phyloP scores from a whole-genome alignment of 2,888 invertebrate species.

The Zygothrica quintamaculata region DNA sequence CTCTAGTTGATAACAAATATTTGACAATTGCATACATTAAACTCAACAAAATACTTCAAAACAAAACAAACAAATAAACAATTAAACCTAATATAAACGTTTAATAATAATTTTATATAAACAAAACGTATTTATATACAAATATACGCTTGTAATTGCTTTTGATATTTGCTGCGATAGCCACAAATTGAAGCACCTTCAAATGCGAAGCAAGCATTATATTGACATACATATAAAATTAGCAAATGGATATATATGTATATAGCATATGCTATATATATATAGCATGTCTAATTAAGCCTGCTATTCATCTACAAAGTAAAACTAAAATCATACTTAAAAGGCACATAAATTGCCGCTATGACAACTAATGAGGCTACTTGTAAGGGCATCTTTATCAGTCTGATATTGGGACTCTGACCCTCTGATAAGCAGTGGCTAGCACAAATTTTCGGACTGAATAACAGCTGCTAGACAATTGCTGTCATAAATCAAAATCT shows the following conservation, averaged over 20 bases:
- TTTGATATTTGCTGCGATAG: slow-evolving; percentile 22
- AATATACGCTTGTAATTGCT: slow-evolving; percentile 1
- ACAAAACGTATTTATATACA: slow-evolving; percentile 7
- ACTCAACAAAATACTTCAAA: slow-evolving; percentile 41
- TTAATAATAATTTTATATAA: slow-evolving; percentile 56
- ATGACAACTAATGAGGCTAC: slow-evolving; percentile 37
- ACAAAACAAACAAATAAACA: slow-evolving; percentile 31
- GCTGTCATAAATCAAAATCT: too few relatives aligned
- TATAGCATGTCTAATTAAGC: too few relatives aligned
- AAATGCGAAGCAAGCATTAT: slow-evolving; percentile 55
- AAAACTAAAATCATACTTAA: slow-evolving; percentile 24
- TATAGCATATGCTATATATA: too few relatives aligned
- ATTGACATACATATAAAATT: slow-evolving; percentile 64
- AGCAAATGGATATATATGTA: slow-evolving; percentile 48
- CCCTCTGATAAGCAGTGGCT: slow-evolving; percentile 12
- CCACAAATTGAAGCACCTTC: slow-evolving; percentile 63
- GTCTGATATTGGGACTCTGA: slow-evolving; percentile 35
- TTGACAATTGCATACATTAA: slow-evolving; percentile 31
- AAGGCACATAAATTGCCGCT: slow-evolving; percentile 18
- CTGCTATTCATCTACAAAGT: slow-evolving; percentile 15
- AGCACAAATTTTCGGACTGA: neutral
- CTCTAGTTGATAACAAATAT: slow-evolving; percentile 33
- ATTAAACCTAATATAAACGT: slow-evolving; percentile 42
- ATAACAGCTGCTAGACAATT: neutral
- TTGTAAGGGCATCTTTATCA: slow-evolving; percentile 40